Percentiles rank a stretch among this genome's conserved stretches.
Conservation (phyloP, 2,113 vertebrate species). For the Atractosteus spatula region DNA sequence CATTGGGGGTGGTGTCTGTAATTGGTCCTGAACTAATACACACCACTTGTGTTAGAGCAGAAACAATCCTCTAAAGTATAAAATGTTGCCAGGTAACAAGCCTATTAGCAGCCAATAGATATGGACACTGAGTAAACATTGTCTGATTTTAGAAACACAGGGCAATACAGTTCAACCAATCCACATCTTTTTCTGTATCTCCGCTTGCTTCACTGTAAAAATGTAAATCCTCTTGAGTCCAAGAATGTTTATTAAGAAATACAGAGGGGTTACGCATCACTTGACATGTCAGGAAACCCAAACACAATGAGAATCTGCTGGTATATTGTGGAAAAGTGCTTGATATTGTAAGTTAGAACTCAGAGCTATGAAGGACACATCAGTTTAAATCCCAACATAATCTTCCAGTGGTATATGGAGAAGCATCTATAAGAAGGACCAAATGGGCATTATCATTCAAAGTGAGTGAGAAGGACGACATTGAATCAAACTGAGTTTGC, state of each 20-base stretch:
- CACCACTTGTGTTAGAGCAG: conserved; percentile 18
- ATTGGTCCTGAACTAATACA: conserved; percentile 21
- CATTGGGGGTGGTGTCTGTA: conserved; percentile 19
- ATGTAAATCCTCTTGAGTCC: background rate
- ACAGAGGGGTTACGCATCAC: background rate
- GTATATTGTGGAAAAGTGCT: background rate
- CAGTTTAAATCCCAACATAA: background rate
- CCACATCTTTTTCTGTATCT: conserved; percentile 9
- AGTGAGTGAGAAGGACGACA: too few relatives aligned
- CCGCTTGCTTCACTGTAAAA: background rate
- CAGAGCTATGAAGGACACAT: background rate
- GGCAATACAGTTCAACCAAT: conserved; percentile 4
- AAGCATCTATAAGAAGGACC: too few relatives aligned
- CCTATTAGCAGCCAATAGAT: conserved; percentile 25
- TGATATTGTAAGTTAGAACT: background rate
- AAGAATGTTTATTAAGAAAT: background rate
- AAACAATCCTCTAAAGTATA: conserved; percentile 16
- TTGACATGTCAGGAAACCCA: background rate
- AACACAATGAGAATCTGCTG: background rate
- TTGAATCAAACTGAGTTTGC: too few relatives aligned
- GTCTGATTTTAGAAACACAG: conserved; percentile 24
- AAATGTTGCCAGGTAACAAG: conserved; percentile 29
- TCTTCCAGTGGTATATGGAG: too few relatives aligned
- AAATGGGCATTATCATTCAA: too few relatives aligned
- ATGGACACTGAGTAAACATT: conserved; percentile 24